Base-by-base conservation (phyloP, 2,113 vertebrate species). In the Pelobates fuscus region DNA sequence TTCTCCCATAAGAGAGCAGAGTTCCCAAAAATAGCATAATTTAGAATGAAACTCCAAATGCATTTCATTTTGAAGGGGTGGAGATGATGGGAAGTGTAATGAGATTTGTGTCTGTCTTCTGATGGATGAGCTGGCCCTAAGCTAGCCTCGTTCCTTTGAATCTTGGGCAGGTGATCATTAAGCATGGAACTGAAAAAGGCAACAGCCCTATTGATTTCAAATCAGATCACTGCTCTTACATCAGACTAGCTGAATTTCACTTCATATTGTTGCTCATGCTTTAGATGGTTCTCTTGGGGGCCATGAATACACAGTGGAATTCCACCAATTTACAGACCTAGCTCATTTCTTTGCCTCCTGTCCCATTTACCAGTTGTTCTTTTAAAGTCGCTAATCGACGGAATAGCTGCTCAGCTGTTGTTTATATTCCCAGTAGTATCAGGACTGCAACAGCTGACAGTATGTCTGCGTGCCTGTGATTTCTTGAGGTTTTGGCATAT, bases 81-180 rank as follows among this genome's bases (percentile, higher is more conserved):
- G 52, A 26, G n/a, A 43, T 65, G 71, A 66, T 62, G 66, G 71
- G 64, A 74, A 37, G 71, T 44, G 49, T 66, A 74, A 74, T 60
- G 23, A 79, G 71, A 41, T 74, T 62, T 59, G 57, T 61, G 71
- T 81, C 77, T 81, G 43, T 71, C 78, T 68, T 0, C 0, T 83
- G 82, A 84, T 76, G 77, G 80, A 85, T 80, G 74, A 82, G 65
- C 66, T 78, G 61, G 32, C 74, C 78, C 69, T 24, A 65, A 86
- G 62, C 58, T 44, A 18, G 26, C 8, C 59, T 63, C 44, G 11
- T 80, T 80, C 69, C 44, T 71, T 73, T 57, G 49, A 70, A 46
- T 81, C 43, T 58, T 49, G 63, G 8, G 55, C 76, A 78, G 78
- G 78, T 64, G 81, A 80, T 74, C 78, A 58, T 80, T 81, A 81